These are phyloP conservation scores for Lydus trimaculatus DNA, from an alignment of 2,888 invertebrate genomes.

Conservation along the genomic window DNA sequence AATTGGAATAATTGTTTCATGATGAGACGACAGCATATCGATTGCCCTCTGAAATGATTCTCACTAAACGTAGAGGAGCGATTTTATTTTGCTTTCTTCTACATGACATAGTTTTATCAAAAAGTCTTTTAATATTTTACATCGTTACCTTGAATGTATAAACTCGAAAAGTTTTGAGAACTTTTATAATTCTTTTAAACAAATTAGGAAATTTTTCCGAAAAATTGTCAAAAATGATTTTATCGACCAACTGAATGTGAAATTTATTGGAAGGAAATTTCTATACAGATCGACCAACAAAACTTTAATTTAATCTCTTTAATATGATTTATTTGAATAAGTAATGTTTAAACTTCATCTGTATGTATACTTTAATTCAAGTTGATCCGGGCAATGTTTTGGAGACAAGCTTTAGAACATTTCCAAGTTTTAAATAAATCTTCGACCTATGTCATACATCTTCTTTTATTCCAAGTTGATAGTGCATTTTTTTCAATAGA, in stretches of 20 bases:
- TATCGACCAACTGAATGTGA: neutral
- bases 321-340: neutral
- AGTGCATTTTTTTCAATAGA: neutral
- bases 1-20: constrained; percentile 49
- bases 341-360: neutral
- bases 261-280: neutral
- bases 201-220: constrained; percentile 25
- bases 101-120: constrained; percentile 47
- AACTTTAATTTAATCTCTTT: neutral
- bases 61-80: constrained; percentile 42
- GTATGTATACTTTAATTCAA: neutral
- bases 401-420: neutral
- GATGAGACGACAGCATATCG: constrained; percentile 44
- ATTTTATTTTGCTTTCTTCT: constrained; percentile 46
- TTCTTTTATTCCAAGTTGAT: constrained; percentile 5
- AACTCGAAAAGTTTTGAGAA: constrained; percentile 38
- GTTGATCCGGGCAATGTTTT: neutral
- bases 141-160: constrained; percentile 41
- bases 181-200: constrained; percentile 42
- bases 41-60: constrained; percentile 44
- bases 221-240: neutral
- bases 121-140: constrained; percentile 48
- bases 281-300: neutral
- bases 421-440: constrained; percentile 6
- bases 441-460: neutral